These are phyloP conservation scores for Steinernema hermaphroditum DNA, from an alignment of 2,888 invertebrate genomes.

Conservation along the genomic window DNA sequence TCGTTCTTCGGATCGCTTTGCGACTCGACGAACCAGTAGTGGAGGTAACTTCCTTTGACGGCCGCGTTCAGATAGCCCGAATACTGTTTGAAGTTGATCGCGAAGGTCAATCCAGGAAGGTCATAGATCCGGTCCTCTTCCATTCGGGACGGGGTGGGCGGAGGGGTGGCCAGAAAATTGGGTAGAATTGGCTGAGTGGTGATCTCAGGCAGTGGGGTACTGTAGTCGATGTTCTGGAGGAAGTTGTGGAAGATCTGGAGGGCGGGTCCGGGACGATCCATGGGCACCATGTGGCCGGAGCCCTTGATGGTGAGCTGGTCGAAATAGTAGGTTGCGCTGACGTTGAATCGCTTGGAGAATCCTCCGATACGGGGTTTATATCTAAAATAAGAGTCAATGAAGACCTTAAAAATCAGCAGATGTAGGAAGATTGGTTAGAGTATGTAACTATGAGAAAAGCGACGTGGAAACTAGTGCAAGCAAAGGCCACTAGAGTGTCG, in stretches of 20 bases:
- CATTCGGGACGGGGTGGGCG: not conserved
- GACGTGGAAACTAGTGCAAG: too few species aligned
- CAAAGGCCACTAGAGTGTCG: too few species aligned
- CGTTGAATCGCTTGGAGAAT: conserved; percentile 9
- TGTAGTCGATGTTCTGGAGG: conserved; percentile 45
- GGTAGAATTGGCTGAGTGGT: conserved; percentile 43
- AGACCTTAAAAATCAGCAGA: too few species aligned
- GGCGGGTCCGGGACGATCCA: conserved; percentile 57
- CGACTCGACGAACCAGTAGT: conserved; percentile 68
- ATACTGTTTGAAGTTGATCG: conserved; percentile 67
- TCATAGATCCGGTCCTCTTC: conserved; percentile 51
- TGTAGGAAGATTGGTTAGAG: too few species aligned
- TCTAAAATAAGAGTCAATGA: not conserved
- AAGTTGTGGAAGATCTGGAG: conserved; percentile 61
- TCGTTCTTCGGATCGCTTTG: conserved; percentile 65
- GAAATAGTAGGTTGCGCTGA: not conserved
- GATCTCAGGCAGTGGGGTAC: conserved; percentile 40
- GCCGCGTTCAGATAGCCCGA: conserved; percentile 66
- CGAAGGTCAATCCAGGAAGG: conserved; percentile 59
- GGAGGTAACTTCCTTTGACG: conserved; percentile 64
- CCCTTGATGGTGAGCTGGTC: conserved; percentile 42
- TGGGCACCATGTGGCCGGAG: conserved; percentile 68
- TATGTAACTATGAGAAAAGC: too few species aligned
- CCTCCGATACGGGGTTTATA: conserved; percentile 19
- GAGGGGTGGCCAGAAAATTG: not conserved